Evolutionary conservation across 2,797 vertebrate species (phyloP), one percentile per base, ranked within the genome.

Genomic region (Ateles fusciceps): DNA sequence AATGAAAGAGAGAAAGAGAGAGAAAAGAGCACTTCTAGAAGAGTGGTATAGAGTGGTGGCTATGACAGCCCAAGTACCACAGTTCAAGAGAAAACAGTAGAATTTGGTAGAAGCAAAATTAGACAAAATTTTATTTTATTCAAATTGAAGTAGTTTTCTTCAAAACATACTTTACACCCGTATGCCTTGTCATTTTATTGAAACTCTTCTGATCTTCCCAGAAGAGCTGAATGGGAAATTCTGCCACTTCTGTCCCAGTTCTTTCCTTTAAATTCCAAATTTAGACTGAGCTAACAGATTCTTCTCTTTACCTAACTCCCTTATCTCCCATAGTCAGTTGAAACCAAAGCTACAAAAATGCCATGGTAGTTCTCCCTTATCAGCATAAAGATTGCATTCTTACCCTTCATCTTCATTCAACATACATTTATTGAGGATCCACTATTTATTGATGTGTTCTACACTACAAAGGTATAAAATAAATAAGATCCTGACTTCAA

Each of bases 231-330:
- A 61, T 36, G 91, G 14, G 72, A 88, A 91, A 91, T 48, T 81
- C 68, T 86, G 48, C 48, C 28, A 14, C 85, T 88, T 89, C 61
- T 52, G 14, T 30, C 74, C 52, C 10, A 90, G 50, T 83, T 36
- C 61, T 87, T 87, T 85, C 64, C 46, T 88, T 89, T 86, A 86
- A 89, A 92, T 97, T 85, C 30, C 39, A 91, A 91, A 88, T 84
- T 79, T 64, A 95, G 71, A 79, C 26, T 48, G 24, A 78, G 44
- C 80, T 79, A 74, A 59, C 55, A 75, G 64, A 87, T 46, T 74
- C 17, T 93, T 75, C 83, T 91, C 52, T 44, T 68, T 3, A 44
- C 9, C 55, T 33, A 33, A 61, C 46, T 80, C 84, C 93, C 39
- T 44, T 10, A 44, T 61, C 59, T 95, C 36, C 79, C 22, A 48